These are phyloP conservation scores for Tupiocoris notatus DNA, from an alignment of 2,888 invertebrate species.

Conservation along the genomic window DNA sequence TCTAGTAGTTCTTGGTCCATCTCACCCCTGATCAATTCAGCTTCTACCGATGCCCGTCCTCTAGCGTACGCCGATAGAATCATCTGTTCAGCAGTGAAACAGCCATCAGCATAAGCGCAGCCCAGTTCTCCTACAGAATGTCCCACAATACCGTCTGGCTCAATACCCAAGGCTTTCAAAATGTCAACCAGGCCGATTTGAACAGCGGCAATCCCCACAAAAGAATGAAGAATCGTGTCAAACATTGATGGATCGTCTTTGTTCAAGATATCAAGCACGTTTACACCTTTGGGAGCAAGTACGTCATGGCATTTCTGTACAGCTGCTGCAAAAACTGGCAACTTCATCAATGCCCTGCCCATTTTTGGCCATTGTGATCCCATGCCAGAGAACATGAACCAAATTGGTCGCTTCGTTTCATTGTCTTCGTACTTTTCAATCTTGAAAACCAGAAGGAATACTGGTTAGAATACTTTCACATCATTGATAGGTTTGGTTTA, in stretches of 20 bases:
- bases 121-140: constrained; percentile 66
- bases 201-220: constrained; percentile 72
- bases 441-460: neutral
- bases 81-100: constrained; percentile 62
- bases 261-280: constrained; percentile 63
- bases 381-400: constrained; percentile 75
- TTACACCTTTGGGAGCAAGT: constrained; percentile 62
- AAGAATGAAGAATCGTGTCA: constrained; percentile 67
- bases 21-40: constrained; percentile 52
- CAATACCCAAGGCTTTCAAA: constrained; percentile 61
- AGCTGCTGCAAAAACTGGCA: constrained; percentile 67
- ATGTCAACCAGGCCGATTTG: constrained; percentile 67
- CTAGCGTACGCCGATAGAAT: constrained; percentile 63
- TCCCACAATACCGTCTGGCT: constrained; percentile 73
- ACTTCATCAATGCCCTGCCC: constrained; percentile 65
- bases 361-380: constrained; percentile 71
- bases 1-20: neutral
- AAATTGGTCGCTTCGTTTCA: constrained; percentile 56
- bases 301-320: constrained; percentile 62
- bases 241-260: constrained; percentile 62
- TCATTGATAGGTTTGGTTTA: no score
- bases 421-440: neutral
- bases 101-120: constrained; percentile 66
- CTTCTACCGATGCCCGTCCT: constrained; percentile 56
- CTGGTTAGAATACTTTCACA: neutral